These are phyloP conservation scores for Okamejei kenojei DNA, from an alignment of 2,797 vertebrate species.

Conservation along the genomic window DNA sequence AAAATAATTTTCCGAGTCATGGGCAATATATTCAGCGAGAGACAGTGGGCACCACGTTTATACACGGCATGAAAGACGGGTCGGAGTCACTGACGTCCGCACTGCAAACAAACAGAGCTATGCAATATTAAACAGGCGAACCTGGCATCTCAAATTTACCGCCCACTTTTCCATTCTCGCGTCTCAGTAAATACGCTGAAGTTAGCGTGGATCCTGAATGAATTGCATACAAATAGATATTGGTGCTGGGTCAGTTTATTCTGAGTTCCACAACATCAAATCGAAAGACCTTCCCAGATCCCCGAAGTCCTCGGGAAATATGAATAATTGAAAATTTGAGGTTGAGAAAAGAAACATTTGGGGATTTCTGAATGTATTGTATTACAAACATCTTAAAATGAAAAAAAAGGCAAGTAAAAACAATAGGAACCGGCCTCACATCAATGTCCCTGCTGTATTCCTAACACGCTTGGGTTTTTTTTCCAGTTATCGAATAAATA, in stretches of 20 bases:
- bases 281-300: background rate
- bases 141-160: slow-evolving; percentile 7
- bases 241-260: background rate
- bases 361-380: background rate
- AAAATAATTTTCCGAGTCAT: background rate
- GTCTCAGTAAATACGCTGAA: background rate
- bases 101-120: slow-evolving; percentile 3
- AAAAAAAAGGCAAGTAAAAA: background rate
- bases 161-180: background rate
- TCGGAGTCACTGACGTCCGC: slow-evolving; percentile 4
- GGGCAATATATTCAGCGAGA: background rate
- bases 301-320: slow-evolving; percentile 40
- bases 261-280: background rate
- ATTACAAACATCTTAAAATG: background rate
- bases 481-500: background rate
- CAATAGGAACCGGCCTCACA: too few species aligned
- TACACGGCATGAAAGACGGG: slow-evolving; percentile 16
- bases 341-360: slow-evolving; percentile 35
- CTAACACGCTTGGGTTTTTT: background rate
- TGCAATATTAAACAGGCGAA: slow-evolving; percentile 21
- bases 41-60: background rate
- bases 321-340: slow-evolving; percentile 47
- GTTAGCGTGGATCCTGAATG: background rate
- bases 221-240: background rate
- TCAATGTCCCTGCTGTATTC: too few species aligned